These are phyloP conservation scores for Craseonycteris thonglongyai DNA, from an alignment of 2,113 vertebrate species.

Conservation along the genomic window DNA sequence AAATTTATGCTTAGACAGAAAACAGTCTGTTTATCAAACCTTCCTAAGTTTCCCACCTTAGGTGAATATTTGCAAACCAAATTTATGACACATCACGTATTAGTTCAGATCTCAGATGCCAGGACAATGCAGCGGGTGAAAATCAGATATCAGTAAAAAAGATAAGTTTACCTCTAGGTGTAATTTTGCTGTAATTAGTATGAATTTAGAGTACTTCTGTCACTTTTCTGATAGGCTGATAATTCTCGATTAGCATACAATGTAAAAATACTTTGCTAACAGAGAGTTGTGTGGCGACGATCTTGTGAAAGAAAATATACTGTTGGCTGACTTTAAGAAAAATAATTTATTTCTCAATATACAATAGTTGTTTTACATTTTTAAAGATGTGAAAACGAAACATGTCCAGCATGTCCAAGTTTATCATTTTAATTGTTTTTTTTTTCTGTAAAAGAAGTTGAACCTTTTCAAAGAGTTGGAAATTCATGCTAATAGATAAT, in stretches of 20 bases:
- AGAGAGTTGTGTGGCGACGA: neutral
- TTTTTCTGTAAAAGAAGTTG: neutral
- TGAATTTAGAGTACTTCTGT: neutral
- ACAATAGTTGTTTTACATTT: neutral
- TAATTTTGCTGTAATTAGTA: constrained; percentile 21
- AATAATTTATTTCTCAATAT: neutral
- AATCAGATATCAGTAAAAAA: neutral
- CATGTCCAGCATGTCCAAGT: neutral
- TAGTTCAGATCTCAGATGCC: neutral
- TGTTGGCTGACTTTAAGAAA: neutral
- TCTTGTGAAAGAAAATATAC: neutral
- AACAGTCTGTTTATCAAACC: constrained; percentile 23
- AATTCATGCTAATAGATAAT: neutral
- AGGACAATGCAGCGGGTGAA: neutral
- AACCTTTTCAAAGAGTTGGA: neutral
- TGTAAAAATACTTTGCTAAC: neutral
- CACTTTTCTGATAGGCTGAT: neutral
- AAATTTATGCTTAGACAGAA: constrained; percentile 13
- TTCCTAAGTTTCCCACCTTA: neutral
- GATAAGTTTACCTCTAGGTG: neutral
- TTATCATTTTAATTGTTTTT: neutral
- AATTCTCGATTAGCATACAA: neutral
- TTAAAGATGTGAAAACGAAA: neutral
- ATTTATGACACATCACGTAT: neutral
- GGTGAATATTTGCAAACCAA: constrained; percentile 32